phyloP scores from a whole-genome alignment of 1,140 invertebrate species.

The Lineus longissimus region DNA sequence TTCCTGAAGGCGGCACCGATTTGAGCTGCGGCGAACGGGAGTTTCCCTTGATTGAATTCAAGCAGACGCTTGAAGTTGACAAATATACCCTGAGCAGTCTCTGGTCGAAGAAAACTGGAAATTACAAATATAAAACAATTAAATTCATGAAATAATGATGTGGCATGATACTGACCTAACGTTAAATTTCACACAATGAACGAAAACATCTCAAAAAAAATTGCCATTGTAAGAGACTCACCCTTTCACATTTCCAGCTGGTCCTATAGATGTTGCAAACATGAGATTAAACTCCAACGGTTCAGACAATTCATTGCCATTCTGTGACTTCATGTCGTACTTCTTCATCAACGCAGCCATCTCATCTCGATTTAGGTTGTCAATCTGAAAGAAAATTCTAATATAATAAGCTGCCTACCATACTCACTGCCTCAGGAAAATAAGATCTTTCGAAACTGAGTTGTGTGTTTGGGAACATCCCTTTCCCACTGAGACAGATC shows the following conservation, averaged over 20 bases:
- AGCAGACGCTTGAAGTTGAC: constrained; percentile 96
- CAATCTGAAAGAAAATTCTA: constrained; percentile 61
- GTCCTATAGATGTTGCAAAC: constrained; percentile 96
- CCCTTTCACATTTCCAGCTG: constrained; percentile 89
- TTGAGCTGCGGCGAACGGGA: constrained; percentile 98
- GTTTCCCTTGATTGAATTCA: constrained; percentile 93
- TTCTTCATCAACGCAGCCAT: constrained; percentile 79
- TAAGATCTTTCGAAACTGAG: no score
- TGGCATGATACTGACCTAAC: neutral
- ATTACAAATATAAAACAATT: neutral
- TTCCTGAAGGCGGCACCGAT: constrained; percentile 97
- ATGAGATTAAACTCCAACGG: constrained; percentile 98
- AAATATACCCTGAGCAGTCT: constrained; percentile 99
- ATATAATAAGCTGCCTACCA: no score
- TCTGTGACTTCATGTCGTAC: constrained; percentile 93
- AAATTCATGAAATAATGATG: neutral
- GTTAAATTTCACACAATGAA: neutral
- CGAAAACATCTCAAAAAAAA: no score
- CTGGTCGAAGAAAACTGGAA: constrained; percentile 80
- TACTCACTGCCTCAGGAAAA: no score
- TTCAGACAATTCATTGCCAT: constrained; percentile 88
- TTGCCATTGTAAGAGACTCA: constrained; percentile 33
- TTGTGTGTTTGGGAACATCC: no score
- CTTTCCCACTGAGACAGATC: no score
- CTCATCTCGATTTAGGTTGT: constrained; percentile 84